These are phyloP conservation scores for Collichthys lucidus DNA, from an alignment of 2,113 vertebrate genomes.

Conservation along the genomic window DNA sequence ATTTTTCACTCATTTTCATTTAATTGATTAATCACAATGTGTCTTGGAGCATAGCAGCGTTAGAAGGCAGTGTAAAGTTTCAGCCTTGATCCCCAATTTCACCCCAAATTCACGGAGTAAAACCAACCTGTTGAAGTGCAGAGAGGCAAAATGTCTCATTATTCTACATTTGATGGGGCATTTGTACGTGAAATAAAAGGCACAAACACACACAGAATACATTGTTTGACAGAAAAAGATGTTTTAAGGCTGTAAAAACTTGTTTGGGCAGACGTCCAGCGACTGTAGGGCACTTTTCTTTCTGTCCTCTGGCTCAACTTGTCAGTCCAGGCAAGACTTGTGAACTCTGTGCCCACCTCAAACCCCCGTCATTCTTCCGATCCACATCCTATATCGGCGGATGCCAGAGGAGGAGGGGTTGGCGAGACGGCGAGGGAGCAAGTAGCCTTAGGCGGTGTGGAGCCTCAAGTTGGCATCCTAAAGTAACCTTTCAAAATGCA, in stretches of 20 bases:
- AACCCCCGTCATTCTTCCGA: conserved; percentile 16
- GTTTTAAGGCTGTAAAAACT: conserved; percentile 30
- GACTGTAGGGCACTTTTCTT: conserved; percentile 7
- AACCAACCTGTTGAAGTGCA: not conserved
- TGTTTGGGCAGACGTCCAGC: conserved; percentile 37
- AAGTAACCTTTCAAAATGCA: conserved; percentile 78
- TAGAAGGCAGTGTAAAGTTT: not conserved
- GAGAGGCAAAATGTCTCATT: not conserved
- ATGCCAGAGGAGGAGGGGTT: conserved; percentile 13
- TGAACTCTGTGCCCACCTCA: conserved; percentile 9
- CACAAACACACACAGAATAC: not conserved
- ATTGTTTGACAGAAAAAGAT: conserved; percentile 34
- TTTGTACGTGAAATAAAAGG: not conserved
- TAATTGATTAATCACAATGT: not conserved
- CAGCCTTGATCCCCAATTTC: not conserved
- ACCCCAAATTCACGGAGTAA: no score
- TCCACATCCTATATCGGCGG: conserved; percentile 31
- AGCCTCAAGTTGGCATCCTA: conserved; percentile 64
- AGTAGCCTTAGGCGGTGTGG: conserved; percentile 47
- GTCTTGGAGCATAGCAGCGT: not conserved
- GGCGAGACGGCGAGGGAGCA: not conserved
- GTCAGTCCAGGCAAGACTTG: conserved; percentile 32
- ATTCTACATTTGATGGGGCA: not conserved
- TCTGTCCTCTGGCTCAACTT: conserved; percentile 37
- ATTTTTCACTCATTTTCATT: not conserved